A percentile compares a stretch with the other conserved stretches of the same genome.
phyloP scores from a whole-genome alignment of 2,888 invertebrate species.

The Drosophila melanosoma region DNA sequence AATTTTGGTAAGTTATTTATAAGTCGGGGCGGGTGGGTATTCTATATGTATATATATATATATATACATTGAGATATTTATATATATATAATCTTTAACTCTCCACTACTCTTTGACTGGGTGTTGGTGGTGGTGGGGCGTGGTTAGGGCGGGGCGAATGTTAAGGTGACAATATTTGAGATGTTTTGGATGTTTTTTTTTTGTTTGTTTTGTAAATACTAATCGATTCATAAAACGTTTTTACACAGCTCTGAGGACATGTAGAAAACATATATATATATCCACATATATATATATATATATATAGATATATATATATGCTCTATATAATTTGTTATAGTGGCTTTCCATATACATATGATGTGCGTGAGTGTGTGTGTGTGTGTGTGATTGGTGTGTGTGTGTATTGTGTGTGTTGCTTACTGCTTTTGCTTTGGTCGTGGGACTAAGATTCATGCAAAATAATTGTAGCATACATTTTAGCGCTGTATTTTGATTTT shows the following conservation, averaged over 20 bases:
- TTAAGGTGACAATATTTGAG: conserved; percentile 31
- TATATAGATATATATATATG: conserved; percentile 33
- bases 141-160: conserved; percentile 15
- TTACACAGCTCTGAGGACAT: conserved; percentile 53
- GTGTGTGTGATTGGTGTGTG: conserved; percentile 15
- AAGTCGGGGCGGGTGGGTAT: conserved; percentile 1
- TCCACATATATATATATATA: conserved; percentile 16
- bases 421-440: conserved; percentile 42
- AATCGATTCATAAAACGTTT: conserved; percentile 82
- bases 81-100: conserved; percentile 28
- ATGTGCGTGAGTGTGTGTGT: conserved; percentile 23
- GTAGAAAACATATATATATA: conserved; percentile 29
- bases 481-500: conserved; percentile 40
- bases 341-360: conserved; percentile 78
- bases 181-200: neutral
- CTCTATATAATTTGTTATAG: conserved; percentile 61
- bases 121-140: conserved; percentile 4
- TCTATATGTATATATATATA: neutral
- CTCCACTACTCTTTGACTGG: conserved; percentile 39
- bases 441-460: conserved; percentile 57
- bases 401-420: conserved; percentile 37
- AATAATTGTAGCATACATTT: conserved; percentile 73
- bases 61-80: neutral
- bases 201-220: conserved; percentile 68
- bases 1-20: conserved; percentile 50